Evolutionary conservation across 2,888 invertebrate species (phyloP).

Genomic region (Lepidonotus clava): DNA sequence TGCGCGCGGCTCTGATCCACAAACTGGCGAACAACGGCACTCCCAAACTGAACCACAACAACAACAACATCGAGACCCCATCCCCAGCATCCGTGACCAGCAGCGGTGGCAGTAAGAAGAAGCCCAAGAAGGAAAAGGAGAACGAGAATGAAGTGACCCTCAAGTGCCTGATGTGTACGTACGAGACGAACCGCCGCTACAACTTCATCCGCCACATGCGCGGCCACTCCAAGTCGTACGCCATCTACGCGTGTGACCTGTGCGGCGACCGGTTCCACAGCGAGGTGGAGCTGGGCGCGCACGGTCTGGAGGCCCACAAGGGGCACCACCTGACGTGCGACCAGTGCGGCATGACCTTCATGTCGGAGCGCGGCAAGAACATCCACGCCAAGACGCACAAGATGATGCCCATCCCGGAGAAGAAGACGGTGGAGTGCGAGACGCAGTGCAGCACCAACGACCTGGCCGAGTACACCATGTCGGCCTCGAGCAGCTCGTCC

Average conservation of each 20-base stretch:
- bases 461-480: not conserved
- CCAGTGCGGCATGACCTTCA: conserved; percentile 49
- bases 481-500: not conserved
- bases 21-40: conserved; percentile 47
- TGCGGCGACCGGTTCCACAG: conserved; percentile 42
- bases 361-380: conserved; percentile 47
- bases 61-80: not conserved
- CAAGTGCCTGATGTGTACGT: conserved; percentile 17
- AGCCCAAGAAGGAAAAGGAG: not conserved
- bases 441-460: conserved; percentile 35
- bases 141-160: not conserved
- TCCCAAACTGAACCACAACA: not conserved
- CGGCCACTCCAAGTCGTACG: conserved; percentile 43
- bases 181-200: conserved; percentile 37
- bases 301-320: conserved; percentile 29
- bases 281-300: conserved; percentile 31
- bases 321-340: conserved; percentile 47
- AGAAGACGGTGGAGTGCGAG: conserved; percentile 49
- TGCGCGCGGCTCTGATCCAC: conserved; percentile 41
- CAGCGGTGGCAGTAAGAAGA: conserved; percentile 23
- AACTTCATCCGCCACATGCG: conserved; percentile 55
- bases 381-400: conserved; percentile 53
- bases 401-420: conserved; percentile 46
- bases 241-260: conserved; percentile 46
- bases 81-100: not conserved